Evolutionary conservation across 2,113 vertebrate species (phyloP).

Genomic region (Raja brachyura): DNA sequence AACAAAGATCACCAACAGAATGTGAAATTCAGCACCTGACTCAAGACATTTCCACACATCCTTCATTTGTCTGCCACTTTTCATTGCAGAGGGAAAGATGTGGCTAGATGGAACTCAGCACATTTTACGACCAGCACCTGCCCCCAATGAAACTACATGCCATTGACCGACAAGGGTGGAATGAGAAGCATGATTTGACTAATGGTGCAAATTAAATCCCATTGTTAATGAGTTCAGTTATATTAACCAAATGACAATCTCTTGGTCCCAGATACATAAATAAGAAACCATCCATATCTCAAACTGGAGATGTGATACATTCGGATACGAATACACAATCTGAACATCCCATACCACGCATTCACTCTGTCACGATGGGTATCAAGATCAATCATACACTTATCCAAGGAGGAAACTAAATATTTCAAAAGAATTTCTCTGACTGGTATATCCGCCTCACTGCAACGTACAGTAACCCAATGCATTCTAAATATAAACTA

Average conservation of each 20-base stretch:
- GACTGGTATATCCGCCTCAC: background rate
- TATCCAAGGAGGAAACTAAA: background rate
- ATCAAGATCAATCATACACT: background rate
- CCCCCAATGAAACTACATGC: background rate
- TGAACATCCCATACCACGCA: background rate
- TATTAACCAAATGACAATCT: background rate
- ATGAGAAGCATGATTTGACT: background rate
- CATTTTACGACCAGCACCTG: background rate
- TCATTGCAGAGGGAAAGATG: background rate
- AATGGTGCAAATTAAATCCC: background rate
- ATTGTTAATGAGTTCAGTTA: background rate
- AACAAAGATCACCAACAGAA: background rate
- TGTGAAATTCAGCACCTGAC: background rate
- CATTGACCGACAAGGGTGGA: background rate
- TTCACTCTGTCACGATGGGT: background rate
- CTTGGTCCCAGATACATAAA: background rate
- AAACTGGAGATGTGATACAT: background rate
- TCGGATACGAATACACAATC: background rate
- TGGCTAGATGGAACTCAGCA: background rate
- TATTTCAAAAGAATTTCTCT: conserved; percentile 24
- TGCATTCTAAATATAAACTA: conserved; percentile 25
- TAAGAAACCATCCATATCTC: background rate
- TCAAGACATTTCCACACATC: background rate
- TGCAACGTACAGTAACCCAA: background rate
- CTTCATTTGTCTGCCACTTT: background rate